A percentile compares a stretch with the other conserved stretches of the same genome.
phyloP scores from a whole-genome alignment of 2,888 invertebrate species.

The Lithophane socia region DNA sequence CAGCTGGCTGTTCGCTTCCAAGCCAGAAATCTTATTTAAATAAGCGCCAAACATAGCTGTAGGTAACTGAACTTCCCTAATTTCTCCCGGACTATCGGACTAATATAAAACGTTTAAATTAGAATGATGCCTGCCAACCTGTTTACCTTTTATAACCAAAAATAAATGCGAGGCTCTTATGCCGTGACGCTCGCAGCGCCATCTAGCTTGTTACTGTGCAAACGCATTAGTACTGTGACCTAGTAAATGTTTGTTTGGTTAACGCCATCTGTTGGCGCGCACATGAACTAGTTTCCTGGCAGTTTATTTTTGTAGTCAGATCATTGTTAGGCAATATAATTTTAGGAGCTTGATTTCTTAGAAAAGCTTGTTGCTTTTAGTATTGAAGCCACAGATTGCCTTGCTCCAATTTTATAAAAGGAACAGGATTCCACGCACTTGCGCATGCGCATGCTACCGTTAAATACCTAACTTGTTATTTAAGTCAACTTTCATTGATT shows the following conservation, averaged over 20 bases:
- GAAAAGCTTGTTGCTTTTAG: slow-evolving; percentile 40
- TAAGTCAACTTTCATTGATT: background rate
- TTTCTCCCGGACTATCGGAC: slow-evolving; percentile 60
- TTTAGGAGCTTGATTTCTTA: slow-evolving; percentile 46
- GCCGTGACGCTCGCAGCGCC: slow-evolving; percentile 69
- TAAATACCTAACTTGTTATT: background rate
- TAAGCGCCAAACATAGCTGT: slow-evolving; percentile 28
- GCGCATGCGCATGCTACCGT: slow-evolving; percentile 30
- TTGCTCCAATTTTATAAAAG: slow-evolving; percentile 34
- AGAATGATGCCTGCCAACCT: slow-evolving; percentile 72
- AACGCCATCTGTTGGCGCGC: slow-evolving; percentile 67
- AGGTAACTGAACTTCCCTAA: slow-evolving; percentile 47
- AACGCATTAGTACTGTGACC: slow-evolving; percentile 40
- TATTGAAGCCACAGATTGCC: slow-evolving; percentile 26
- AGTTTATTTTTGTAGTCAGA: slow-evolving; percentile 53
- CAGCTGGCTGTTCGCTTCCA: slow-evolving; percentile 20
- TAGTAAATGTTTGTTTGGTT: slow-evolving; percentile 53
- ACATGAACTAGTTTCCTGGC: slow-evolving; percentile 39
- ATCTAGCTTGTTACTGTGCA: slow-evolving; percentile 67
- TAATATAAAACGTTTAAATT: slow-evolving; percentile 70
- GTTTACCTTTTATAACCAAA: slow-evolving; percentile 82
- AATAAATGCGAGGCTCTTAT: slow-evolving; percentile 82
- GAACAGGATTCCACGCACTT: background rate
- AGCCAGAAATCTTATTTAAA: slow-evolving; percentile 40
- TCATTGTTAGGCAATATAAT: slow-evolving; percentile 48